Base-by-base conservation (phyloP, 2,797 vertebrate genomes). In the Melanotaenia pygmaea region DNA sequence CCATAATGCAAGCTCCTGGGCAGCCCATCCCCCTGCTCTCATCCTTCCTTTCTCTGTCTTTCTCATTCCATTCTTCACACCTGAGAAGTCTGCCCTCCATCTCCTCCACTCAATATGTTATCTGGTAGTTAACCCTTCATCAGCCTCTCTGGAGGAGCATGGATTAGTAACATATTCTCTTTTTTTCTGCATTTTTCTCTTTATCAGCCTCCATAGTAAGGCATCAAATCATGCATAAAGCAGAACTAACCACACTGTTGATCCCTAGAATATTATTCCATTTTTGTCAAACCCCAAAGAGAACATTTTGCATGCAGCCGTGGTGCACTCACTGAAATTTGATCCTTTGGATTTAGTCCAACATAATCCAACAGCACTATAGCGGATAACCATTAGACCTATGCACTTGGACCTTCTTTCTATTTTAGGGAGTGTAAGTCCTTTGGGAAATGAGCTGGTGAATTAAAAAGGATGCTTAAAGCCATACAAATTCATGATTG, bases 1-100 rank as follows among this genome's bases (percentile, higher is more conserved):
- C 87, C 88, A 90, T 83, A 90, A 90, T 90, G 91, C 80, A 90
- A 75, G 77, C 85, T 84, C 72, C 71, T 70, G 82, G 72, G 72
- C 66, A 16, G 77, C 87, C 90, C 90, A 86, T 89, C 88, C 91
- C 86, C 86, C 87, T 83, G 67, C 78, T 80, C 71, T 79, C 69
- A 67, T 83, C 83, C 72, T 70, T 80, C 80, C 76, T 74, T 72
- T 61, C 82, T 74, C 79, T 77, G 69, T 84, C 71, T 82, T 74
- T 81, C 86, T 89, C 82, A 64, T 87, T 90, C 86, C 86, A 86
- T 88, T 91, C 90, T 90, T 92, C 91, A 93, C 92, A 94, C 93
- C 92, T 93, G 91, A 92, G 89, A 90, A 86, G 84, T 75, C 86
- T 71, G 79, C 72, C 87, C 83, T 88, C 77, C 82, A 88, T 82